Percentiles rank a stretch among this genome's conserved stretches.
These are phyloP conservation scores for Sinocyclocheilus rhinocerous DNA, from an alignment of 2,113 vertebrate genomes.

Conservation along the genomic window DNA sequence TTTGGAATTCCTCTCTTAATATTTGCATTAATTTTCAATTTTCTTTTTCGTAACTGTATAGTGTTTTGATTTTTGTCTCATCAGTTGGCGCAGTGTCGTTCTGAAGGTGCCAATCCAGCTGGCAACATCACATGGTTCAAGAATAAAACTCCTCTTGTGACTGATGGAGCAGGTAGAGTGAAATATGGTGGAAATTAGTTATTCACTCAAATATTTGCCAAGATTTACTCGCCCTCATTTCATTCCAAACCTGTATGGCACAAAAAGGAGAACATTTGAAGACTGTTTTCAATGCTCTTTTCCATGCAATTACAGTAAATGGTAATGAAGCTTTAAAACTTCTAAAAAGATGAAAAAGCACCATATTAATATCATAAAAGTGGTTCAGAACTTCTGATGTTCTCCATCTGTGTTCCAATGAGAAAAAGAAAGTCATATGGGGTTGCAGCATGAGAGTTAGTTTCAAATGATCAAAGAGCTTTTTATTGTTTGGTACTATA, in stretches of 20 bases:
- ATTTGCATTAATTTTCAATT: background rate
- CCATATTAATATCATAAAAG: background rate
- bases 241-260: background rate
- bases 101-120: conserved; percentile 83
- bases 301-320: background rate
- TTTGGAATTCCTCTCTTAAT: background rate
- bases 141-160: conserved; percentile 77
- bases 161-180: conserved; percentile 77
- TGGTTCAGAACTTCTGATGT: background rate
- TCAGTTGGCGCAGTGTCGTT: conserved; percentile 85
- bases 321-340: background rate
- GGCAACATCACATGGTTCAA: conserved; percentile 87
- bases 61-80: conserved; percentile 18
- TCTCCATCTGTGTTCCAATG: background rate
- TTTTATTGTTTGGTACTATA: background rate
- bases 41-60: background rate
- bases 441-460: background rate
- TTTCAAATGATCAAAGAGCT: background rate
- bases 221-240: background rate
- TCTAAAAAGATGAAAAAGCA: background rate
- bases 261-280: background rate
- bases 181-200: conserved; percentile 1
- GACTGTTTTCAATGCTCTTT: background rate
- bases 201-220: background rate
- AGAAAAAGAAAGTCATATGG: background rate